phyloP scores from a whole-genome alignment of 2,113 vertebrate genomes.

The Mirounga angustirostris region DNA sequence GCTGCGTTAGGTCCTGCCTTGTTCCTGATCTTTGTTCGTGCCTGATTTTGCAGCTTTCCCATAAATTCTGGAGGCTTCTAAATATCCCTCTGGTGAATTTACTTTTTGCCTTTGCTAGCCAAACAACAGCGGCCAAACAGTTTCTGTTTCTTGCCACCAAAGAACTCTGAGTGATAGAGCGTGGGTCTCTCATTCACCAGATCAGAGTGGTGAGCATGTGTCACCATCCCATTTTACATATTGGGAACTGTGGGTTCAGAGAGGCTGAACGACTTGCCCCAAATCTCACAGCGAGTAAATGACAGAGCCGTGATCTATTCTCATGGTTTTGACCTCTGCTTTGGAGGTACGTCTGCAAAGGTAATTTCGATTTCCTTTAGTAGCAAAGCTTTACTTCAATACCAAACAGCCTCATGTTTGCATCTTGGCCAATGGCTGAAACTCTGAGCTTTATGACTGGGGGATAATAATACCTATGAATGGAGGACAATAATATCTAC shows the following conservation, averaged over 20 bases:
- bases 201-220: neutral
- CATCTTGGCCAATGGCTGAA: neutral
- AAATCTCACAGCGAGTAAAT: neutral
- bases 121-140: neutral
- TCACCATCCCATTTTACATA: fast-evolving
- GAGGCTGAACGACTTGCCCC: neutral
- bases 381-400: neutral
- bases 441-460: neutral
- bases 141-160: neutral
- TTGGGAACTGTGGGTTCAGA: neutral
- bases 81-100: neutral
- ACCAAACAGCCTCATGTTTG: neutral
- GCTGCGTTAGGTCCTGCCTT: neutral
- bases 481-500: no score
- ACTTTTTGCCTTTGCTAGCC: neutral
- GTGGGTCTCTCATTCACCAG: neutral
- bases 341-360: neutral
- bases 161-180: fast-evolving
- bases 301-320: neutral
- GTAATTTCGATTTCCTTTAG: neutral
- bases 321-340: neutral
- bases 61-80: neutral
- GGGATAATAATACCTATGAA: neutral
- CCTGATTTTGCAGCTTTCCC: neutral
- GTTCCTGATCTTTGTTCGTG: neutral